Base-by-base conservation (phyloP, 2,113 vertebrate species). In the Ascaphus truei region DNA sequence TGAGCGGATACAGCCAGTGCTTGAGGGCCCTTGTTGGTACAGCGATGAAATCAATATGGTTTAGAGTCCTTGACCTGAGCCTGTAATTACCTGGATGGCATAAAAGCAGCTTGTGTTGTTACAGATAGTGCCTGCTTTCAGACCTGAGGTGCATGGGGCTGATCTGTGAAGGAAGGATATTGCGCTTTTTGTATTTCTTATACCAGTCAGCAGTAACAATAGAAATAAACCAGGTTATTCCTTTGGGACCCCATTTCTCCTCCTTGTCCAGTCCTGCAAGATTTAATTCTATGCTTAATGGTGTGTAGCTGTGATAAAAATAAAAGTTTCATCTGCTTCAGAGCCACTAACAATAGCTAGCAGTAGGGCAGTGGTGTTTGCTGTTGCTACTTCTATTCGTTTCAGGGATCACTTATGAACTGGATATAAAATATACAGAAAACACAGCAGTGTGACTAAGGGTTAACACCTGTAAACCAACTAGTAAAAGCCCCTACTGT, bases 101-200 rank as follows among this genome's bases (percentile, higher is more conserved):
- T 89, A 91, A 93, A 93, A 88, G 83, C 84, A 76, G 84, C 77
- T 89, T 91, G 82, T 92, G 80, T 92, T 92, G 84, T 86, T 75
- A 79, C 72, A 85, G 82, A 89, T 80, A 84, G 80, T 84, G 85
- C 81, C 83, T 84, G 80, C 76, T 53, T 90, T 90, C 80, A 73
- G 76, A 75, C 81, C 74, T 67, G 71, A 29, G 0, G 7, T 58
- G 62, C 7, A 71, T 76, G 74, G 72, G 67, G 72, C 68, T 65
- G 77, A 74, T 74, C 80, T 81, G 77, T 84, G 75, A 80, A 76
- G 73, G 45, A 73, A 76, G 62, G 73, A 52, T 82, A 79, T 81
- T 81, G 75, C 76, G 71, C 71, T 73, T 73, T 79, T 67, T 68
- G 82, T 71, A 83, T 27, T 74, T 76, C 63, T 77, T 57, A 10